Evolutionary conservation across 2,797 vertebrate genomes (phyloP).

Genomic region (Cossypha caffra): DNA sequence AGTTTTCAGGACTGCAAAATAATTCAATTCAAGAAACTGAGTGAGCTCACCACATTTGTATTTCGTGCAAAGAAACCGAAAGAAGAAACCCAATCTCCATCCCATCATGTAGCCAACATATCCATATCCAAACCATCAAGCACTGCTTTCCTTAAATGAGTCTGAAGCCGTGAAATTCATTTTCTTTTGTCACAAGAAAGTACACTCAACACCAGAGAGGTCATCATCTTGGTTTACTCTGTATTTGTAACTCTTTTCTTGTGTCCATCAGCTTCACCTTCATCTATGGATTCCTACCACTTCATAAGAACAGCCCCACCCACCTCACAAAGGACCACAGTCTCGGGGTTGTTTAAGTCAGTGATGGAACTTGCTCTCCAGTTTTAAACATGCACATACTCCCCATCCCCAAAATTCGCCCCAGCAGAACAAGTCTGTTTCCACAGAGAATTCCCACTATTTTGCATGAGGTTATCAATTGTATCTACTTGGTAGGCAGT

Average conservation of each 20-base stretch:
- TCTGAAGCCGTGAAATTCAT: background rate
- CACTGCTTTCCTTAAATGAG: background rate
- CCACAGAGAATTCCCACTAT: background rate
- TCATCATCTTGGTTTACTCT: background rate
- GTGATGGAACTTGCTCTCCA: background rate
- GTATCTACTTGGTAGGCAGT: background rate
- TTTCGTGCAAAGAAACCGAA: background rate
- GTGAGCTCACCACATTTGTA: background rate
- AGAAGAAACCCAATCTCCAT: background rate
- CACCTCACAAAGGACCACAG: background rate
- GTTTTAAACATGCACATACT: background rate
- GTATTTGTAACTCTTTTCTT: background rate
- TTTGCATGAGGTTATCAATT: background rate
- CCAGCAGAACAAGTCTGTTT: background rate
- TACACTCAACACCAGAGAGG: background rate
- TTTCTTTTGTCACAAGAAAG: background rate
- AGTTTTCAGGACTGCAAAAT: background rate
- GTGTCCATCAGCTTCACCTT: background rate
- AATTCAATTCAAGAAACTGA: background rate
- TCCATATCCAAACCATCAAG: background rate
- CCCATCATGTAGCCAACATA: background rate
- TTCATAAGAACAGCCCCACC: background rate
- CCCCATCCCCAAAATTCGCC: background rate
- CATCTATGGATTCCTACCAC: rapidly evolving
- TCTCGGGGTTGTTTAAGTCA: background rate